These are phyloP conservation scores for Anoplius nigerrimus DNA, from an alignment of 2,888 invertebrate species.

Conservation along the genomic window DNA sequence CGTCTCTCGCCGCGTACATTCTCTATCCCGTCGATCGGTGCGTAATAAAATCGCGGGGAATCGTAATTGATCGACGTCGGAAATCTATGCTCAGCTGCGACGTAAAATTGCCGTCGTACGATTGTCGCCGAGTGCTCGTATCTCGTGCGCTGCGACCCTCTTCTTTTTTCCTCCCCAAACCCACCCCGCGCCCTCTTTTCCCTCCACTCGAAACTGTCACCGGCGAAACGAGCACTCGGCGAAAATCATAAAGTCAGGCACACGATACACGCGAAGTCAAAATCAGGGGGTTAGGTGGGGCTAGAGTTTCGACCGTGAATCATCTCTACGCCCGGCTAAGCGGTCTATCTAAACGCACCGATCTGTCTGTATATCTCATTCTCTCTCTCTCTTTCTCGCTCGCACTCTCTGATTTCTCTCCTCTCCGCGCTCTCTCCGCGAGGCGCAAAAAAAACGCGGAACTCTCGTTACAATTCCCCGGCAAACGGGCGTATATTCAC, in stretches of 20 bases:
- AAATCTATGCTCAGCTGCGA: too few species aligned
- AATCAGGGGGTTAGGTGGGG: background rate
- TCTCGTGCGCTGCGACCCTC: background rate
- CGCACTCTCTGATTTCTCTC: too few species aligned
- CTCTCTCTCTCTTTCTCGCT: too few species aligned
- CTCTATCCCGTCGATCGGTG: background rate
- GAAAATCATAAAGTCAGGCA: background rate
- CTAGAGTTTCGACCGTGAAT: background rate
- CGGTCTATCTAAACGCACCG: too few species aligned
- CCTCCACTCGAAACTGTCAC: background rate
- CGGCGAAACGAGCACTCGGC: background rate
- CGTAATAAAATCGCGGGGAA: background rate
- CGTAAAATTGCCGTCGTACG: too few species aligned
- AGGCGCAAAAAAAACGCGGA: too few species aligned
- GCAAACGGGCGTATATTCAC: too few species aligned
- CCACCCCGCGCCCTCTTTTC: slow-evolving; percentile 3
- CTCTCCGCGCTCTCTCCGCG: too few species aligned
- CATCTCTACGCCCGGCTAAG: background rate
- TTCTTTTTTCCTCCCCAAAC: slow-evolving; percentile 24
- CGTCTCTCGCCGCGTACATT: background rate
- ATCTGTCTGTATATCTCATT: too few species aligned
- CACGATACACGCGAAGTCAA: background rate
- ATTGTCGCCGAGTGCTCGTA: too few species aligned
- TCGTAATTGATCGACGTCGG: too few species aligned
- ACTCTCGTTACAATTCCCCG: too few species aligned